Percentiles rank a stretch among this genome's conserved stretches.
Evolutionary conservation across 1,140 invertebrate species (phyloP).

Genomic region (Papilio helenus): DNA sequence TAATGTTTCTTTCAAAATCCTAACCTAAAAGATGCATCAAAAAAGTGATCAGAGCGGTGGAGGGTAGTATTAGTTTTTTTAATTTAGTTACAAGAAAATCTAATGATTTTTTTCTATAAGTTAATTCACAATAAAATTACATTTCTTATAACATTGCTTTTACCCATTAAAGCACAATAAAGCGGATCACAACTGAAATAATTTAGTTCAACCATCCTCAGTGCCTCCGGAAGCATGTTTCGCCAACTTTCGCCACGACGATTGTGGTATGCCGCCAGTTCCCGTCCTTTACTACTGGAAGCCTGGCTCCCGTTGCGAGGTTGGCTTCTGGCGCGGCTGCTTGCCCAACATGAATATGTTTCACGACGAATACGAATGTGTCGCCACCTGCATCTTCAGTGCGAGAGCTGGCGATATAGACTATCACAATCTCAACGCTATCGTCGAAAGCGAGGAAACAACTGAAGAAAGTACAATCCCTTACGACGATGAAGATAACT

Average conservation of each 20-base stretch:
- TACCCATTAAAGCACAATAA: too few species aligned
- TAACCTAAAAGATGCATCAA: background rate
- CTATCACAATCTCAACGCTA: constrained; percentile 48
- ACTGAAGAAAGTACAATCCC: constrained; percentile 27
- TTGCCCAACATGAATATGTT: constrained; percentile 76
- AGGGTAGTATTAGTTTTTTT: too few species aligned
- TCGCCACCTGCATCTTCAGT: constrained; percentile 68
- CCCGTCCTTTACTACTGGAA: constrained; percentile 73
- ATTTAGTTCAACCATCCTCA: constrained; percentile 43
- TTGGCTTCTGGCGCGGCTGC: constrained; percentile 71
- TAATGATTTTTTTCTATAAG: too few species aligned
- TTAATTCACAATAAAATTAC: too few species aligned
- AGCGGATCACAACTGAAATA: too few species aligned
- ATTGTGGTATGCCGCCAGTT: constrained; percentile 61
- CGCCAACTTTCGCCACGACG: constrained; percentile 65
- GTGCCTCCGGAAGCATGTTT: constrained; percentile 70
- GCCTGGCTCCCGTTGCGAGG: constrained; percentile 72
- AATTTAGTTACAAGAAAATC: too few species aligned
- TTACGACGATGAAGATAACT: background rate
- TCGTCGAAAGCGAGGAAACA: constrained; percentile 28
- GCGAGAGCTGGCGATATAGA: constrained; percentile 51
- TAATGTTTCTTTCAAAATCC: background rate
- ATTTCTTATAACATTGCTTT: too few species aligned
- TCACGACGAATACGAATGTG: constrained; percentile 69
- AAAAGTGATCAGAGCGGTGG: background rate